phyloP scores from a whole-genome alignment of 1,140 invertebrate genomes.

The Aphelenchoides fujianensis region DNA sequence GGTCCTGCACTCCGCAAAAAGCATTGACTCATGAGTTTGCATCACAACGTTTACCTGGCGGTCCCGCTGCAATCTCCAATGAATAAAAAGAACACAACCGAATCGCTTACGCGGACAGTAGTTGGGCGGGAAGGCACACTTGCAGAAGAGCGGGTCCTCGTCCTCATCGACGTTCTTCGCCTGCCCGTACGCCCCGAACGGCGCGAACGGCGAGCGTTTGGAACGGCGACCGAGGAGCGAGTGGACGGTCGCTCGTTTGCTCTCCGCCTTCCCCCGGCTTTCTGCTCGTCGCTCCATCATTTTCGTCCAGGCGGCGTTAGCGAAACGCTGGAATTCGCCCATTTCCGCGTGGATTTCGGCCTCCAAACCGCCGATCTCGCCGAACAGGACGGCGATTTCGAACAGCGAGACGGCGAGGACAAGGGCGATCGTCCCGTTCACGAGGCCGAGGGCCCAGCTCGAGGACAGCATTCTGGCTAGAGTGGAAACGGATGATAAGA shows the following conservation, averaged over 20 bases:
- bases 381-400: not conserved
- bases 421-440: not conserved
- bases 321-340: not conserved
- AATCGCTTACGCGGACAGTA: not conserved
- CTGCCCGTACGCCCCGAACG: not conserved
- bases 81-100: not conserved
- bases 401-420: not conserved
- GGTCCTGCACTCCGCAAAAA: not conserved
- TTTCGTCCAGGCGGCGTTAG: not conserved
- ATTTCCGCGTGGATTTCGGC: not conserved
- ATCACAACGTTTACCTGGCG: too few relatives aligned
- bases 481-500: too few relatives aligned
- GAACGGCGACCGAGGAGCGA: not conserved
- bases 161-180: not conserved
- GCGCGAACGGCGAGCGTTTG: not conserved
- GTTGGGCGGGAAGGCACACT: not conserved
- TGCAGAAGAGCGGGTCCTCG: not conserved
- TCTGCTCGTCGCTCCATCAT: conserved; percentile 1
- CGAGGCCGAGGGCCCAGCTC: not conserved
- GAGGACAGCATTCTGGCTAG: not conserved
- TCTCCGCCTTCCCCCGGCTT: too few relatives aligned
- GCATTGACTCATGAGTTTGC: too few relatives aligned
- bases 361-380: not conserved
- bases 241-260: not conserved
- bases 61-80: too few relatives aligned